Conservation (phyloP, 1,140 invertebrate genomes). For the Nasonia longicornis region DNA sequence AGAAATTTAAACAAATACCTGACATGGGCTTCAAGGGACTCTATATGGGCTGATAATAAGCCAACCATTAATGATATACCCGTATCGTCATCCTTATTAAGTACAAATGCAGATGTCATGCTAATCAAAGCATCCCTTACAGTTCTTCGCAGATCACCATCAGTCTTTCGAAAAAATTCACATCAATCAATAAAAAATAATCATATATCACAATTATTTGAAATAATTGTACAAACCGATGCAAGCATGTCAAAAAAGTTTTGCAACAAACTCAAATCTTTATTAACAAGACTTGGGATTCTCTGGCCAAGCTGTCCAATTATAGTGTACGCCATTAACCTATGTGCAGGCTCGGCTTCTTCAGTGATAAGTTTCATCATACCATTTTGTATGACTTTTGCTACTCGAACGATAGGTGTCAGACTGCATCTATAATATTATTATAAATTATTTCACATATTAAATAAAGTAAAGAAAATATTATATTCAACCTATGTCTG, state of each 20-base stretch:
- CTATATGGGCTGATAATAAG: conserved; percentile 66
- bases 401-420: conserved; percentile 60
- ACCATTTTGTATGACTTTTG: conserved; percentile 64
- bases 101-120: conserved; percentile 71
- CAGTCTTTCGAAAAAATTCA: conserved; percentile 61
- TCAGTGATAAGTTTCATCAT: conserved; percentile 65
- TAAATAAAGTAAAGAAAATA: neutral
- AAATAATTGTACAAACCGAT: conserved; percentile 64
- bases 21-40: conserved; percentile 60
- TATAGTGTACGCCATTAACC: conserved; percentile 81
- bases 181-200: conserved; percentile 1
- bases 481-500: neutral
- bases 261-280: conserved; percentile 75
- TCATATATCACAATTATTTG: conserved; percentile 11
- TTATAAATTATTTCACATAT: conserved; percentile 23
- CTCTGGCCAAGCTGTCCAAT: conserved; percentile 79
- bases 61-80: conserved; percentile 70
- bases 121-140: conserved; percentile 73
- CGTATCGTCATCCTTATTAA: conserved; percentile 59
- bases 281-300: conserved; percentile 77
- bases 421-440: conserved; percentile 57
- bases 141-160: conserved; percentile 69
- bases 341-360: conserved; percentile 72
- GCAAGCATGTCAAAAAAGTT: conserved; percentile 77
- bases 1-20: conserved; percentile 51